Base-by-base conservation (phyloP, 2,797 vertebrate genomes). In the Poeciliopsis presidionis region DNA sequence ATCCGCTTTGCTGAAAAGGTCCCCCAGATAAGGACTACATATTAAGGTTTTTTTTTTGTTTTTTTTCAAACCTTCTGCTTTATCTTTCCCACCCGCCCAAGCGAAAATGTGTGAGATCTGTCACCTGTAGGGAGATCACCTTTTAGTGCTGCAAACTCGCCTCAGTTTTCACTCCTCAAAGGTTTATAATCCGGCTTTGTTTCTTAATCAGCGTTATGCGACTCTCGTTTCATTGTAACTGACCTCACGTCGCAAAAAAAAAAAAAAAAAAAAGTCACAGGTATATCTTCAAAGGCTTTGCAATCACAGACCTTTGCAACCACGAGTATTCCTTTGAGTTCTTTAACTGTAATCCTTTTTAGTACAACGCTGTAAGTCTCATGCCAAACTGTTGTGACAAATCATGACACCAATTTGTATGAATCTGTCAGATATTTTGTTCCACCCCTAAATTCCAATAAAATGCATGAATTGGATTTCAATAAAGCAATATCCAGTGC, bases 1-100 rank as follows among this genome's bases (percentile, higher is more conserved):
- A 91, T 78, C 81, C 0, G 83, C 86, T 84, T 85, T 12, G 77
- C 83, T 92, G 91, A 91, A 94, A 94, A 95, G 92, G 93, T 93
- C 91, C 80, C 89, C 4, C 8, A 94, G 92, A 94, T 94, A 94
- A 94, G 81, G 41, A 46, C 74, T 36, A 3, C 77, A 13, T 79
- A 80, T 91, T 88, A 87, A 45, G 45, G 12, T 46, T 46, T 46
- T 51, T 51, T 74, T 89, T 82, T 12, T 80, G n/a, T n/a, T 76
- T 72, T 78, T 79, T 79, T 80, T 74, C 78, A 65, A 53, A 14
- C 53, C 41, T 78, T 77, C 79, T 67, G 75, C 81, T 80, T 83
- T 73, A 74, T 79, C 81, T 77, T 91, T 81, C 78, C 49, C 1
- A 2, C 39, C 46, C 25, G 25, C 41, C 41, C 36, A 8, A 8